These are phyloP conservation scores for Lytechinus variegatus DNA, from an alignment of 35 echinoderm and acorn worm genomes.

Conservation along the genomic window DNA sequence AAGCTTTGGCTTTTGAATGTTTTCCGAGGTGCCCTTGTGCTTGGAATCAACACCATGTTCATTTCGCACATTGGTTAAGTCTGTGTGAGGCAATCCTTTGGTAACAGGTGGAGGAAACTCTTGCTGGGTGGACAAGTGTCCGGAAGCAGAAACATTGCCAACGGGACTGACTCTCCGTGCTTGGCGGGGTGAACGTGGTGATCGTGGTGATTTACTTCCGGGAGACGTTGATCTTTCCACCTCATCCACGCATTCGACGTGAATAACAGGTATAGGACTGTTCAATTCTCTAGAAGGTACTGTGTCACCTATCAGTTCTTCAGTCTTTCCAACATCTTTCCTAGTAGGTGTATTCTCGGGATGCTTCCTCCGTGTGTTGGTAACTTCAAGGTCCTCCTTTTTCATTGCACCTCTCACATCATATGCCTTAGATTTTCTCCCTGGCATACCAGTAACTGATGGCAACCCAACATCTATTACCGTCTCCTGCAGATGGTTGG, in stretches of 20 bases:
- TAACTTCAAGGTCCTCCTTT: background rate
- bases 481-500: background rate
- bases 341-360: background rate
- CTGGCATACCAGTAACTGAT: background rate
- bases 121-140: background rate
- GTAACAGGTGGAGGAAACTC: slow-evolving; percentile 37
- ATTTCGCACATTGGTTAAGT: background rate
- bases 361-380: background rate
- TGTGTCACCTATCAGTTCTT: background rate
- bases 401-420: background rate
- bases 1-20: background rate
- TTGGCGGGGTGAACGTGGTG: background rate
- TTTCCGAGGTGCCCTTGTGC: background rate
- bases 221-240: background rate
- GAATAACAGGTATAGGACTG: slow-evolving; percentile 19
- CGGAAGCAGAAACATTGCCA: background rate
- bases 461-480: background rate
- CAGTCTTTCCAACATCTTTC: slow-evolving; percentile 1
- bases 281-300: background rate
- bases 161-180: background rate
- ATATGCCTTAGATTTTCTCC: background rate
- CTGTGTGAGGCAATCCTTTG: slow-evolving; percentile 4
- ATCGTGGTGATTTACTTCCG: slow-evolving; percentile 20
- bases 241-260: slow-evolving; percentile 28
- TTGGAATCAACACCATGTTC: background rate